Evolutionary conservation across 2,113 vertebrate genomes (phyloP), one percentile per base, ranked within the genome.

Genomic region (Furnarius figulus): DNA sequence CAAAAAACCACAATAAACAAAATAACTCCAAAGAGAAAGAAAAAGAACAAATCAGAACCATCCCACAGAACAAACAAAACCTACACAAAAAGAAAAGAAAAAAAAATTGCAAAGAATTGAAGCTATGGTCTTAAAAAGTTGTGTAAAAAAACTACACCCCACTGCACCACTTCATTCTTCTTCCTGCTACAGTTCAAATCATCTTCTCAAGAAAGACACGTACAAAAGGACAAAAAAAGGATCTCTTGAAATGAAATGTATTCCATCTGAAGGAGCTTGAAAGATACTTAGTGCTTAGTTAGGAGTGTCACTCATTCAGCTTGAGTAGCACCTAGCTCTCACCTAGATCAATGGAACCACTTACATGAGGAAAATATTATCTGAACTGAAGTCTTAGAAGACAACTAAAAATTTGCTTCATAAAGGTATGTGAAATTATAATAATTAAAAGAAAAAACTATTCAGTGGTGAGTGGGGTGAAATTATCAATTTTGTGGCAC

Each of bases 321-420:
- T 81, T 68, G 88, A 90, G 65, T 72, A 96, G 59, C 56, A 90
- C 47, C 87, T 74, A 91, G 62, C 55, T 93, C 85, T 93, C 42
- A 62, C 50, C 67, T 42, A 87, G 59, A 89, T 94, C 81, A 88
- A 83, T 74, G 63, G 42, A 90, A 87, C 23, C 3, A 4, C 85
- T 94, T 88, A 86, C 10, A 39, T 24, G 72, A 77, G 19, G 31
- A 90, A 95, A 93, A 59, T 47, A 53, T 50, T 66, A 62, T 47
- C 63, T 68, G 52, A 86, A 65, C 16, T 44, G 53, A 53, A 50
- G 33, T 17, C 39, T 84, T 56, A 25, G 25, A 28, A 74, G 55
- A 61, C 15, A 78, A 47, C 31, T 39, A 61, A 65, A 44, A 88
- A 70, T 65, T 63, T 53, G 16, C 67, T 95, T 73, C 12, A 18